A percentile compares a stretch with the other conserved stretches of the same genome.
Conservation (phyloP, 2,113 vertebrate genomes). For the Telmatochromis brachygnathus region DNA sequence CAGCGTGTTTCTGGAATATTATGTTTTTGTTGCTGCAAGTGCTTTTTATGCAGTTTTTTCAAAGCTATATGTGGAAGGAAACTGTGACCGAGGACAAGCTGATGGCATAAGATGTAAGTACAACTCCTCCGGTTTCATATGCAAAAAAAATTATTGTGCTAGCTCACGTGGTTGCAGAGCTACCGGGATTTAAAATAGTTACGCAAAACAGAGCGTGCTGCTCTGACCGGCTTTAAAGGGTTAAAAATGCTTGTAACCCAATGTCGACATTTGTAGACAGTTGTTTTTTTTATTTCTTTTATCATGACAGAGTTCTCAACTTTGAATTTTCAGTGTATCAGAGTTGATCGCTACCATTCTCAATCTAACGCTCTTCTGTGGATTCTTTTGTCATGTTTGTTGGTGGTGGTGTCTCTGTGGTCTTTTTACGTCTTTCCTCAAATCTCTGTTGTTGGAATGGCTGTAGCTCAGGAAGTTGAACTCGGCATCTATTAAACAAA, state of each 20-base stretch:
- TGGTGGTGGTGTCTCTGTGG: neutral
- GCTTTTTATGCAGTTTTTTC: too few relatives aligned
- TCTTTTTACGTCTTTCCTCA: neutral
- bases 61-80: too few relatives aligned
- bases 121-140: too few relatives aligned
- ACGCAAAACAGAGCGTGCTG: too few relatives aligned
- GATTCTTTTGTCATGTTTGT: neutral
- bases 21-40: too few relatives aligned
- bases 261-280: neutral
- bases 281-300: neutral
- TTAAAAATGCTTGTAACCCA: neutral
- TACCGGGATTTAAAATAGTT: too few relatives aligned
- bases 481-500: neutral
- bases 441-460: neutral
- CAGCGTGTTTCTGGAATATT: too few relatives aligned
- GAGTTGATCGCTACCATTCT: neutral
- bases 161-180: too few relatives aligned
- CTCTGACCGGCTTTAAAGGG: too few relatives aligned
- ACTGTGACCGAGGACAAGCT: too few relatives aligned
- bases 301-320: neutral
- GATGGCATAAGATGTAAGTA: too few relatives aligned
- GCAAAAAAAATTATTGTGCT: too few relatives aligned
- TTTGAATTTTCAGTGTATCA: neutral
- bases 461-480: neutral
- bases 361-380: neutral